Conservation (phyloP, 1,140 invertebrate species). For the Calephelis virginiensis region DNA sequence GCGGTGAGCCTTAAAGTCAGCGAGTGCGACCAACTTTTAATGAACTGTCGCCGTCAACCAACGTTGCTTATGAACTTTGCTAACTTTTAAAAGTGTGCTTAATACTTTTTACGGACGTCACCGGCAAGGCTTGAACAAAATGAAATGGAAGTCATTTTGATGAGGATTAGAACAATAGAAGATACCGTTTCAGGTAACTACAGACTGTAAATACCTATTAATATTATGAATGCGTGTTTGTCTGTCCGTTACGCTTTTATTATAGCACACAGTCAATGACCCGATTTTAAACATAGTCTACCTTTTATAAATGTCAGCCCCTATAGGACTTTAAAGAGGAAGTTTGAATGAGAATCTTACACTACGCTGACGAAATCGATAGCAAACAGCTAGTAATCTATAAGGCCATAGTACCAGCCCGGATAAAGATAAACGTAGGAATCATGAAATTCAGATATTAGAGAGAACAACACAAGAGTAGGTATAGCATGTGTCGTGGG, state of each 20-base stretch:
- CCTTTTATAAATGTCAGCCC: no score
- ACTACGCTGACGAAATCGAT: no score
- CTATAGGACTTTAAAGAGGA: no score
- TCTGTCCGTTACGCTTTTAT: background rate
- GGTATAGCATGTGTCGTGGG: no score
- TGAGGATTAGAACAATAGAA: background rate
- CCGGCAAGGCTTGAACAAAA: slow-evolving; percentile 8
- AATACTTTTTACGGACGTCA: slow-evolving; percentile 9
- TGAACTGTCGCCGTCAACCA: slow-evolving; percentile 31
- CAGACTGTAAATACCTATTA: background rate
- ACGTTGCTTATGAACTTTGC: slow-evolving; percentile 7
- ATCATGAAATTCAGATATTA: no score
- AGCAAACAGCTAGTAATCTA: no score
- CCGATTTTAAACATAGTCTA: no score
- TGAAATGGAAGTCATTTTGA: background rate
- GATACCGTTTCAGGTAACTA: background rate
- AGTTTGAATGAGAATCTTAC: no score
- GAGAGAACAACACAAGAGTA: no score
- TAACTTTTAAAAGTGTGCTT: slow-evolving; percentile 12
- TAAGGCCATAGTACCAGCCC: no score
- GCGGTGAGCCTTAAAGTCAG: background rate
- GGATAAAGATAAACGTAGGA: no score
- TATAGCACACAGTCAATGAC: no score
- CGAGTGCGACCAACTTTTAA: slow-evolving; percentile 27
- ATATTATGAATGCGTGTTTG: background rate